phyloP scores from a whole-genome alignment of 30 jellyfish, hydroid and myxozoan species.

The Hydractinia echinata region DNA sequence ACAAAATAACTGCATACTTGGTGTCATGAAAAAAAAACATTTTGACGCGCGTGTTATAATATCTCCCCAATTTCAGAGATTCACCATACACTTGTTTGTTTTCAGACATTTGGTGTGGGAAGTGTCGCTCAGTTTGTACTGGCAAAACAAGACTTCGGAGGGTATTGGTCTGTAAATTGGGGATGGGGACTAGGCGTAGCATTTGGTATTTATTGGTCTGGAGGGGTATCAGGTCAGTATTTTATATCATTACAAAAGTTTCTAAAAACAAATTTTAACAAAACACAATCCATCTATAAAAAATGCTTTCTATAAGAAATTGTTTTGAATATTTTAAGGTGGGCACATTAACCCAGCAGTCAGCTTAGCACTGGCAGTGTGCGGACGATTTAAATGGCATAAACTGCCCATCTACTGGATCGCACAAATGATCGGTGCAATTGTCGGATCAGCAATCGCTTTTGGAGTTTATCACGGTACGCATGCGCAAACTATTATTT shows the following conservation, averaged over 20 bases:
- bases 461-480: constrained; percentile 92
- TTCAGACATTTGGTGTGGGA: constrained; percentile 91
- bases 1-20: no score
- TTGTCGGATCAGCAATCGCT: constrained; percentile 81
- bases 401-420: constrained; percentile 84
- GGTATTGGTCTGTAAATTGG: constrained; percentile 85
- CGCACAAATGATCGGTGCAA: constrained; percentile 85
- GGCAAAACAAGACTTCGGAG: constrained; percentile 87
- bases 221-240: constrained; percentile 86
- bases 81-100: not conserved
- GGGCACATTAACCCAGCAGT: constrained; percentile 99
- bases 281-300: no score
- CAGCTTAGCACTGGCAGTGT: constrained; percentile 90
- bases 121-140: constrained; percentile 96
- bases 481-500: not conserved
- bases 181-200: constrained; percentile 99
- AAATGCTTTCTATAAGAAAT: not conserved
- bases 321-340: constrained; percentile 34
- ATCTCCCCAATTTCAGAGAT: no score
- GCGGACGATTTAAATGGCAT: constrained; percentile 83
- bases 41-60: no score
- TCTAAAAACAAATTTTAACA: no score
- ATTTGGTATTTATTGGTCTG: constrained; percentile 96
- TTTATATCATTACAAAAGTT: no score
- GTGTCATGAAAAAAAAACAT: no score